Base-by-base conservation (phyloP, 2,888 invertebrate species). In the Globia sparganii region DNA sequence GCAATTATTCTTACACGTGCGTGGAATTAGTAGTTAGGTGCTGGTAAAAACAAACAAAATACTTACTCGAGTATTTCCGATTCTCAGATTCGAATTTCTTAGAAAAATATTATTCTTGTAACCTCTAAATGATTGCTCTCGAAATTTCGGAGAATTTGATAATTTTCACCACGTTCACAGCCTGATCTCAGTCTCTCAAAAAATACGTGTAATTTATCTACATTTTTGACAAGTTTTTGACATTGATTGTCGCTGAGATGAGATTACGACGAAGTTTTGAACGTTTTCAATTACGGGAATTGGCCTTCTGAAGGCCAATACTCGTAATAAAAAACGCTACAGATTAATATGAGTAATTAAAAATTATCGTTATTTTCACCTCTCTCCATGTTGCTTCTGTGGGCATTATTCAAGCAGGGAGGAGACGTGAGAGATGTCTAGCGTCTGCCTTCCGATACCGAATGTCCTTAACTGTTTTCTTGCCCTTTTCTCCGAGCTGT, bases 111-210 rank as follows among this genome's bases (percentile, higher is more conserved):
- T 40, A 40, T 43, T 37, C 3, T 43, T 28, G 25, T 37, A 43
- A 46, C 6, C 18, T 18, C 28, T 11, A 31, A 67, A 34, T 34
- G 8, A 46, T 31, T 40, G 13, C 8, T 37, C 34, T 31, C 15
- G 9, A 76, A 65, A 21, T 28, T 70, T 2, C 37, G 25, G 4
- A 79, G 64, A 49, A 64, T 6, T 6, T n/a, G 56, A 71, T 21
- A 5, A 40, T 64, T 58, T 58, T 49, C n/a, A 21, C 13, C 31
- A 34, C 49, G 6, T 49, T 53, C 49, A 25, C 8, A 21, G 21
- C 21, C 46, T 0, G 21, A 25, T 49, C 8, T 18, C 43, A 18
- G 21, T 49, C 8, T 21, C 49, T 25, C 49, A 8, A 25, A 25
- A 25, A 49, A 49, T 49, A 21, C 0, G 9, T 49, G 9, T 25